Evolutionary conservation across 2,888 invertebrate genomes (phyloP), one percentile per base, ranked within the genome.

Genomic region (Trissoscelio sp.): DNA sequence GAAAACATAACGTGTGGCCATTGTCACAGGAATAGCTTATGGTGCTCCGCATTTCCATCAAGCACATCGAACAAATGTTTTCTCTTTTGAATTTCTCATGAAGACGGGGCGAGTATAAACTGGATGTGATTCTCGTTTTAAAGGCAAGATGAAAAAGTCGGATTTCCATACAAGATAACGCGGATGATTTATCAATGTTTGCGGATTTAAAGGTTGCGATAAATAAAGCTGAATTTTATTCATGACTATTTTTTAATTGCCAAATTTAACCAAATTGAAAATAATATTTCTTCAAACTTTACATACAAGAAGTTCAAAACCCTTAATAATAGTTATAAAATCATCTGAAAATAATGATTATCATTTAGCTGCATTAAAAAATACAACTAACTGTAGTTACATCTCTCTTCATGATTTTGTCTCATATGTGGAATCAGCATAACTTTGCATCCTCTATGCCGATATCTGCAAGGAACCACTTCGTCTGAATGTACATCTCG

Each of bases 21-120:
- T 66, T 66, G 1, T 9, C 34, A 78, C 89, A 90, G 12, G 85
- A 81, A 73, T 87, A 90, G 75, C 85, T 88, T 11, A 86, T 84
- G 12, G 84, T 73, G 7, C 82, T 73, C 12, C 83, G 86, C 87
- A 89, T 90, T 58, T 86, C 86, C 87, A 87, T 86, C 73, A 89
- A 74, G 74, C 89, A 89, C 60, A 89, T 86, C 16, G 89, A 88
- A 75, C 90, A 90, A 18, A 89, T 82, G 11, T 87, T 86, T 64
- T 88, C 88, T 58, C 75, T 85, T 75, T 83, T 85, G 78, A 88
- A 88, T 70, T 85, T 88, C 4, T 88, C 88, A 34, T 86, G 78
- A 0, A 90, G 86, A 2, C 6, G 3, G 53, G 83, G 87, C 28
- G 89, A 11, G 90, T 89, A 89, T 0, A 89, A 75, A 44, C 60